Conservation (phyloP, 2,888 invertebrate species). For the Drosophila cognata region DNA sequence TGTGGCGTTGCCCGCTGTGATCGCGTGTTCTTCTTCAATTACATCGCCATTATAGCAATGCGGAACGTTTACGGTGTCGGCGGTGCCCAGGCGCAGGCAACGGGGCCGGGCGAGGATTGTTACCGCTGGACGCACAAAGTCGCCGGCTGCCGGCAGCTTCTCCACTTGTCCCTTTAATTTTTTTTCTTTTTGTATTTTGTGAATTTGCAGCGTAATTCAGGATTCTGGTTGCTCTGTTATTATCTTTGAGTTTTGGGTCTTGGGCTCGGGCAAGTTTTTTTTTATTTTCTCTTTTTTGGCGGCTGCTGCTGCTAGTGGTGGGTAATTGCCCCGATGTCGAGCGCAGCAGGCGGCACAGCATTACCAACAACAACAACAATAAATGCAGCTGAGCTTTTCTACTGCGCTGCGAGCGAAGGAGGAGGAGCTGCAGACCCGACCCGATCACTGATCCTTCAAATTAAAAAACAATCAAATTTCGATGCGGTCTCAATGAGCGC, state of each 20-base stretch:
- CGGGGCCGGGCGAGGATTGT: conserved; percentile 12
- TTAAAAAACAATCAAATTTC: conserved; percentile 69
- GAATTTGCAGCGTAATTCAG: conserved; percentile 77
- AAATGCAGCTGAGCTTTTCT: conserved; percentile 18
- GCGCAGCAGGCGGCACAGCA: conserved; percentile 70
- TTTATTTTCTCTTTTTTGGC: conserved; percentile 22
- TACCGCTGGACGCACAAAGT: conserved; percentile 33
- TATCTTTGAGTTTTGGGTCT: conserved; percentile 66
- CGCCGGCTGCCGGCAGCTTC: conserved; percentile 47
- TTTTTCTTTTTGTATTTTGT: conserved; percentile 25
- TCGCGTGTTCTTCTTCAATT: conserved; percentile 81
- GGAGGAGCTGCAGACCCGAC: neutral
- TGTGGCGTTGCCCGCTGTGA: conserved; percentile 49
- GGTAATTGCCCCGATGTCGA: conserved; percentile 76
- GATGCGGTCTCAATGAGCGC: conserved; percentile 32
- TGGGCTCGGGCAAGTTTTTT: conserved; percentile 36
- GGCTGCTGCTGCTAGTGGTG: conserved; percentile 61
- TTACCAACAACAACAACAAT: conserved; percentile 35
- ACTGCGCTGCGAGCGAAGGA: conserved; percentile 12
- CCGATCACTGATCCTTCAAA: conserved; percentile 55
- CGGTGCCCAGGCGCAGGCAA: conserved; percentile 33
- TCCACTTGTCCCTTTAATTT: conserved; percentile 37
- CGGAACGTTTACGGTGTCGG: conserved; percentile 74
- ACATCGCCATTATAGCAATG: conserved; percentile 77
- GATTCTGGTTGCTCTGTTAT: conserved; percentile 79